These are phyloP conservation scores for Trachymyrmex cornetzi DNA, from an alignment of 1,140 invertebrate genomes.

Conservation along the genomic window DNA sequence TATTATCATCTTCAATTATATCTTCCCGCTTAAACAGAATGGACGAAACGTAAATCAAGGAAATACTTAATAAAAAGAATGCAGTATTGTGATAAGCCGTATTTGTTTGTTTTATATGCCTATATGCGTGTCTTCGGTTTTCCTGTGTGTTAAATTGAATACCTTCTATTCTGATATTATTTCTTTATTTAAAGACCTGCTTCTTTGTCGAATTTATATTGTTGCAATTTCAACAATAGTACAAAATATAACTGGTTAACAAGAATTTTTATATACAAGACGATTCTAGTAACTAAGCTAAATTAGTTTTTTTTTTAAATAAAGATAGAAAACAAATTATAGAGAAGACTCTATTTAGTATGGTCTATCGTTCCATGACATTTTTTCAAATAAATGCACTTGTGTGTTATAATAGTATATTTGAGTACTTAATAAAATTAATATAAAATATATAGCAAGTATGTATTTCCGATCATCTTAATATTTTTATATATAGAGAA, in stretches of 20 bases:
- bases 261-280: not conserved
- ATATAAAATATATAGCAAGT: not conserved
- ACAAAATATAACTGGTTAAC: not conserved
- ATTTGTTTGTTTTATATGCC: not conserved
- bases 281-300: not conserved
- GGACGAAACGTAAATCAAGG: not conserved
- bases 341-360: not conserved
- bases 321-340: not conserved
- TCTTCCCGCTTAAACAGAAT: not conserved
- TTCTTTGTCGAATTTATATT: not conserved
- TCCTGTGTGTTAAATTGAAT: constrained; percentile 7
- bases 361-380: not conserved
- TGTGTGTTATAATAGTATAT: not conserved
- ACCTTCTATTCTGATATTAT: not conserved
- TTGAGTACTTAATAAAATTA: not conserved
- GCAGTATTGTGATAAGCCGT: not conserved
- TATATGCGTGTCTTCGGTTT: not conserved
- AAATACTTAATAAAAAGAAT: not conserved
- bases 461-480: not conserved
- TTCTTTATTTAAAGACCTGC: not conserved
- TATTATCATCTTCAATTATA: not conserved
- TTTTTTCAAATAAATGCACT: not conserved
- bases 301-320: not conserved
- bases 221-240: not conserved
- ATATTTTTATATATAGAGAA: not conserved